Evolutionary conservation across 2,888 invertebrate species (phyloP), one percentile per base, ranked within the genome.

Genomic region (Caenorhabditis sp.): DNA sequence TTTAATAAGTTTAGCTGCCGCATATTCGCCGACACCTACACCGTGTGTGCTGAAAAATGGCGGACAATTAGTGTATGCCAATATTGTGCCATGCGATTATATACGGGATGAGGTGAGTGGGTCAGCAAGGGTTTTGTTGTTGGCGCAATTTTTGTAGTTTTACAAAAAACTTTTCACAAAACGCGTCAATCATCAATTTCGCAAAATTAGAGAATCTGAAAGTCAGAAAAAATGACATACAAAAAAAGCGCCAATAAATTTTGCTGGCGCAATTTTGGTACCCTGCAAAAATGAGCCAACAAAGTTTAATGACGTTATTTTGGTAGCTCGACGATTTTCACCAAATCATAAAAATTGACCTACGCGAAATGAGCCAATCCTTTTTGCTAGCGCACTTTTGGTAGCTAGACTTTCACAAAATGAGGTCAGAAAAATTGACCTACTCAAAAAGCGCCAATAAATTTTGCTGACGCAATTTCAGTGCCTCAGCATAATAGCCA

Each of bases 401-500:
- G 31, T 31, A 31, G 31, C 10, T 31, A 31, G 10, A 31, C 31
- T 31, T 31, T n/a, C n/a, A n/a, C n/a, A n/a, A n/a, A n/a, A n/a
- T 31, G 31, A 31, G 5, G 31, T 31, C 31, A 31, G n/a, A n/a
- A n/a, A n/a, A n/a, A n/a, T n/a, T n/a, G n/a, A n/a, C n/a, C n/a
- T n/a, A n/a, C 31, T 23, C 27, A 24, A 19, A 60, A 43, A 31
- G 31, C 2, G 26, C 27, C n/a, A 24, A 57, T n/a, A 19, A 64
- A 12, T 65, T 19, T 49, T 31, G 23, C 14, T 24, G n/a, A 24
- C 21, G 51, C n/a, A 51, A 8, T 51, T n/a, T 59, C 70, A 85
- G 84, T 86, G 86, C 62, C 84, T 84, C 83, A 84, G 82, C 26
- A 77, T 81, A 43, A 70, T 86, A 26, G 81, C 82, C 1, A 62